Conservation (phyloP, 35 echinoderm and acorn worm genomes). For the Ophioderma brevispina region DNA sequence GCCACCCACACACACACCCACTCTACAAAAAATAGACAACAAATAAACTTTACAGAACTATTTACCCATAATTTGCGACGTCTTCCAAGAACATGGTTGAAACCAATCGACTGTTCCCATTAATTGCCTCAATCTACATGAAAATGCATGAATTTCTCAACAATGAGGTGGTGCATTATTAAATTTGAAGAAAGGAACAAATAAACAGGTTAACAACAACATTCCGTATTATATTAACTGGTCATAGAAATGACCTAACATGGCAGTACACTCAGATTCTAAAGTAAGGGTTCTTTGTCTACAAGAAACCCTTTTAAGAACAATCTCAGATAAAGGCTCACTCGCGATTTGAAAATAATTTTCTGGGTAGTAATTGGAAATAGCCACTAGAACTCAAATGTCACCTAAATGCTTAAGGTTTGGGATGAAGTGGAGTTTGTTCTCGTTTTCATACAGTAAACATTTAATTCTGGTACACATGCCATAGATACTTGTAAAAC, state of each 20-base stretch:
- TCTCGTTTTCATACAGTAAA: no score
- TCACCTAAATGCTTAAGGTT: no score
- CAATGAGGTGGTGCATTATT: not conserved
- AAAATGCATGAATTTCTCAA: not conserved
- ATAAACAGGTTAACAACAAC: not conserved
- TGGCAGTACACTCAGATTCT: no score
- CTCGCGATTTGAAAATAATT: no score
- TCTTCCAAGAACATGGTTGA: not conserved
- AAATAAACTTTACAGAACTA: not conserved
- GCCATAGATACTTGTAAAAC: no score
- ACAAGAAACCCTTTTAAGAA: no score
- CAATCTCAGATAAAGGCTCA: no score
- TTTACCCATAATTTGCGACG: not conserved
- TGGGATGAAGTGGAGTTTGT: no score
- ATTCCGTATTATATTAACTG: not conserved
- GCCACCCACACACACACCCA: not conserved
- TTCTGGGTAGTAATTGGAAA: no score
- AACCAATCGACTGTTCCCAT: not conserved
- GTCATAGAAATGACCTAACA: not conserved
- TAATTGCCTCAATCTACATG: not conserved
- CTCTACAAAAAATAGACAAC: not conserved
- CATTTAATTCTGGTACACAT: no score
- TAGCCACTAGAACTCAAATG: no score
- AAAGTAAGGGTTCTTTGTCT: no score
- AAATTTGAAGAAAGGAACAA: not conserved